Evolutionary conservation across 2,113 vertebrate species (phyloP).

Genomic region (Eleginops maclovinus): DNA sequence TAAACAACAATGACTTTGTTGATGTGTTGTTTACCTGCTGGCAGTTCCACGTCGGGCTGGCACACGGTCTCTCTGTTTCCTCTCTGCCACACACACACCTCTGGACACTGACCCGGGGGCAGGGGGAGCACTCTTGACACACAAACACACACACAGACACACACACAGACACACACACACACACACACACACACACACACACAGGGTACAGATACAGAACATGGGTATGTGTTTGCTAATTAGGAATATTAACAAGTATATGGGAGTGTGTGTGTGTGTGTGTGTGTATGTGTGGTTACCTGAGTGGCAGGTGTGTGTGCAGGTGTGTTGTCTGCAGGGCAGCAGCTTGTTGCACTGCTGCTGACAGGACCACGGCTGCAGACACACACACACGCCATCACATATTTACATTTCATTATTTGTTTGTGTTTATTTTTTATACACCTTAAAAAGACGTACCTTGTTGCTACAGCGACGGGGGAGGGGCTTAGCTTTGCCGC

Average conservation of each 20-base stretch:
- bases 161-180: conserved; percentile 8
- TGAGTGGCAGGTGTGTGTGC: conserved; percentile 66
- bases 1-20: too few relatives aligned
- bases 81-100: conserved; percentile 90
- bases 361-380: conserved; percentile 89
- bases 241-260: too few relatives aligned
- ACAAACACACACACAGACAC: conserved; percentile 3
- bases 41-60: conserved; percentile 92
- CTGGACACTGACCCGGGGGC: conserved; percentile 91
- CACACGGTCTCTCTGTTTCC: conserved; percentile 88
- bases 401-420: not conserved
- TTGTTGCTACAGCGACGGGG: conserved; percentile 95
- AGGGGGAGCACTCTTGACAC: conserved; percentile 85
- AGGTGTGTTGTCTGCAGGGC: conserved; percentile 89
- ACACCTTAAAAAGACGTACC: conserved; percentile 38
- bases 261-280: not conserved
- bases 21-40: conserved; percentile 78
- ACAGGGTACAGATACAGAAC: too few relatives aligned
- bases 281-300: conserved; percentile 41
- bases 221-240: too few relatives aligned
- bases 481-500: conserved; percentile 89
- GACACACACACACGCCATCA: conserved; percentile 19
- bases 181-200: too few relatives aligned
- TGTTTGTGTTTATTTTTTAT: not conserved
- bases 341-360: conserved; percentile 84